Conservation (phyloP, 2,888 invertebrate species). For the Mythimna ferrago region DNA sequence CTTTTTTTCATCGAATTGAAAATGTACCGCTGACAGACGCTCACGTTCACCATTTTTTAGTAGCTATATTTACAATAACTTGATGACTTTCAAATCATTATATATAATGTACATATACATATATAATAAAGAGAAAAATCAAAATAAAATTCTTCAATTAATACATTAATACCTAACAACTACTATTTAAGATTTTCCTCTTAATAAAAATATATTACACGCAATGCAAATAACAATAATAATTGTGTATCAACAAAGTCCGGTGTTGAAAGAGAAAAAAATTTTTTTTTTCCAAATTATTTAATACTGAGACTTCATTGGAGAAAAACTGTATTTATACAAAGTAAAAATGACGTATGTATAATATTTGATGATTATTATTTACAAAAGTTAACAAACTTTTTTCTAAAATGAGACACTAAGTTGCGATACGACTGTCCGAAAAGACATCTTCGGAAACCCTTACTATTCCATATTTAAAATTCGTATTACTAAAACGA, state of each 20-base stretch:
- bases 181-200: slow-evolving; percentile 90
- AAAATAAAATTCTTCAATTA: slow-evolving; percentile 90
- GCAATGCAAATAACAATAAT: slow-evolving; percentile 87
- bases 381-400: slow-evolving; percentile 88
- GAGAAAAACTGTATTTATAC: slow-evolving; percentile 75
- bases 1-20: slow-evolving; percentile 75
- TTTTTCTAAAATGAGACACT: slow-evolving; percentile 73
- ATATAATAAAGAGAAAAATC: slow-evolving; percentile 89
- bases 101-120: slow-evolving; percentile 89
- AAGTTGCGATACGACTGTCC: slow-evolving; percentile 73
- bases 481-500: slow-evolving; percentile 48
- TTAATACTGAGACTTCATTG: slow-evolving; percentile 85
- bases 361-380: slow-evolving; percentile 79
- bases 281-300: slow-evolving; percentile 62
- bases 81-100: slow-evolving; percentile 87
- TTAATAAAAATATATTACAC: slow-evolving; percentile 90
- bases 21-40: slow-evolving; percentile 83
- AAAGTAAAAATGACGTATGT: slow-evolving; percentile 75
- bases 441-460: slow-evolving; percentile 49
- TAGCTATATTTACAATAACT: slow-evolving; percentile 89
- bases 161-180: slow-evolving; percentile 90
- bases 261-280: slow-evolving; percentile 75
- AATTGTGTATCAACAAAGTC: slow-evolving; percentile 81
- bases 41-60: slow-evolving; percentile 78
- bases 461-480: slow-evolving; percentile 55